Evolutionary conservation across 2,888 invertebrate species (phyloP).

Genomic region (Lymantria dispar): DNA sequence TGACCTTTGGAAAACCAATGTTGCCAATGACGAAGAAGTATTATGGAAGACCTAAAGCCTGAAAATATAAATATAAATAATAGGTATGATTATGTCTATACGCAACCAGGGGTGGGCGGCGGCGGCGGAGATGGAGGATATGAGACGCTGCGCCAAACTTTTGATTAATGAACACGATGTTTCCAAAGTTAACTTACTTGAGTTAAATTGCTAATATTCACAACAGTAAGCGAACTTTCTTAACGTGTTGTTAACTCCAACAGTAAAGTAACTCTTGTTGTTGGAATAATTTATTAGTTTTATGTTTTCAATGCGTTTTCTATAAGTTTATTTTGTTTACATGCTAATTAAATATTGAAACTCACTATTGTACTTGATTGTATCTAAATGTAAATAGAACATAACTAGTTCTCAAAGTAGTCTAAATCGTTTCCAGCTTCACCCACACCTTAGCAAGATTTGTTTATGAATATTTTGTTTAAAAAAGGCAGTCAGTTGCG

Average conservation of each 20-base stretch:
- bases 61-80: slow-evolving; percentile 24
- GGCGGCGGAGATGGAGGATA: slow-evolving; percentile 62
- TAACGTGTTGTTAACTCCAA: slow-evolving; percentile 28
- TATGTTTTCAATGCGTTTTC: background rate
- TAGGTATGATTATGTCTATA: slow-evolving; percentile 28
- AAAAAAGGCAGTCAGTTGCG: background rate
- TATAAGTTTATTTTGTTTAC: background rate
- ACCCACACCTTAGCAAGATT: too few relatives aligned
- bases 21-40: slow-evolving; percentile 50
- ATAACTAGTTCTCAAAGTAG: too few relatives aligned
- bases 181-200: slow-evolving; percentile 74
- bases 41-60: slow-evolving; percentile 57
- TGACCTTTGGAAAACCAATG: slow-evolving; percentile 51
- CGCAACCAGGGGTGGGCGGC: slow-evolving; percentile 41
- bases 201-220: slow-evolving; percentile 70
- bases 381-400: too few relatives aligned
- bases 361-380: too few relatives aligned
- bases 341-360: too few relatives aligned
- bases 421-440: too few relatives aligned
- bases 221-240: slow-evolving; percentile 57
- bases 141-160: slow-evolving; percentile 78
- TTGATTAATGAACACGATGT: slow-evolving; percentile 80
- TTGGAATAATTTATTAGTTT: background rate
- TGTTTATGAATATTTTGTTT: too few relatives aligned
- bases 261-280: background rate